phyloP scores from a whole-genome alignment of 2,888 invertebrate genomes.

The Steromphala cineraria region DNA sequence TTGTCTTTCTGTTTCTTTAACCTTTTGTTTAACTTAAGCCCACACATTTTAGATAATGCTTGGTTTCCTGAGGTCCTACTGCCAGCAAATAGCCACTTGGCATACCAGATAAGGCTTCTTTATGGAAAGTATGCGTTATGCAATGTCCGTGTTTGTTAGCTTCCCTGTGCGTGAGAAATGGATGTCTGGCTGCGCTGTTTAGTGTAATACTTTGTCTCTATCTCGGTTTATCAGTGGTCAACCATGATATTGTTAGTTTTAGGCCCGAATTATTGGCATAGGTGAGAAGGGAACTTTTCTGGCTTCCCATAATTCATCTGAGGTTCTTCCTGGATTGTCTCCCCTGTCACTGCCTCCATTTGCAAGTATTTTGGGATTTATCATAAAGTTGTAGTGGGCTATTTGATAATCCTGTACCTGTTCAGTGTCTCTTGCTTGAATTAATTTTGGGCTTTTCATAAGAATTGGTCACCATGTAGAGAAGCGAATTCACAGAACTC shows the following conservation, averaged over 20 bases:
- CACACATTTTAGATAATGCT: conserved; percentile 3
- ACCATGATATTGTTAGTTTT: background rate
- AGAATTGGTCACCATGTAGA: too few species aligned
- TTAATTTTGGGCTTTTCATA: too few species aligned
- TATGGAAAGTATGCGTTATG: background rate
- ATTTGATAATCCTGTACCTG: too few species aligned
- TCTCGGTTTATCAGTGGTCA: background rate
- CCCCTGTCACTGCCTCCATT: too few species aligned
- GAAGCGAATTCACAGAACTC: too few species aligned
- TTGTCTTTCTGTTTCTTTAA: background rate
- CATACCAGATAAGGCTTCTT: background rate
- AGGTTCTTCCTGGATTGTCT: too few species aligned
- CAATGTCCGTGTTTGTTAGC: background rate
- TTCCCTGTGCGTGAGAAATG: background rate
- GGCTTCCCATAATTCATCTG: too few species aligned
- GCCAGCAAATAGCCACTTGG: background rate
- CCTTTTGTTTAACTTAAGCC: background rate
- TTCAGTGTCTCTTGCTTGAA: too few species aligned
- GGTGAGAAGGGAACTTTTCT: background rate
- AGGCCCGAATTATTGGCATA: background rate
- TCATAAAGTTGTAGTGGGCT: too few species aligned
- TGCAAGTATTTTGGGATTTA: too few species aligned
- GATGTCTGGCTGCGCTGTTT: background rate
- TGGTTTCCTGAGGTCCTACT: background rate
- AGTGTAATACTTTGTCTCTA: background rate